Base-by-base conservation (phyloP, 2,797 vertebrate species). In the Iguana delicatissima region DNA sequence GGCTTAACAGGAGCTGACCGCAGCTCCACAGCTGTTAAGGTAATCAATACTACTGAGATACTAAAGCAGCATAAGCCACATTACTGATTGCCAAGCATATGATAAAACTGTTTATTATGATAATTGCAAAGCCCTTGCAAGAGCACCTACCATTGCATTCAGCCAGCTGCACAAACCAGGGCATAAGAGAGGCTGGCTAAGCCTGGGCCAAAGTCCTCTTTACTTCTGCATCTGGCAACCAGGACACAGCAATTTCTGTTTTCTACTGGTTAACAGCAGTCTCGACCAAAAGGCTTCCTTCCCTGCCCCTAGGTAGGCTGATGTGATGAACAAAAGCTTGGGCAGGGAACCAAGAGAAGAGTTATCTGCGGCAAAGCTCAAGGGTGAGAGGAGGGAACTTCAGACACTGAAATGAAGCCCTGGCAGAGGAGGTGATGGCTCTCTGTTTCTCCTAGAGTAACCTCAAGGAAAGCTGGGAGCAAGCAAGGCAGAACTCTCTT, bases 41-140 rank as follows among this genome's bases (percentile, higher is more conserved):
- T 98, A 98, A 99, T 99, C 99, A 98, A 99, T 99, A 99, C 96
- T 97, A 98, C 98, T 97, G 98, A 99, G 99, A 99, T 99, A 99
- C 99, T 98, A 98, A 98, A 99, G 98, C 98, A 98, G 98, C 98
- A 97, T 98, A 98, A 99, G 98, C 99, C 98, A 95, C 98, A 97
- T 96, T 98, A 99, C 99, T 98, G 99, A 99, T 98, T 97, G 96
- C 96, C 95, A 97, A 98, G 97, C 98, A 97, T 97, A 98, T 99
- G 98, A 99, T 99, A 98, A 98, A 99, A 98, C 97, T 97, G 98
- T 99, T 99, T 99, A 99, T 98, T 98, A 98, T 98, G 98, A 98
- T 97, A 97, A 98, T 97, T 97, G 97, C 96, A 96, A 96, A 95
- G 96, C 96, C 96, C 96, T 96, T 97, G 95, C 94, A 97, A 97